These are phyloP conservation scores for Macropis europaea DNA, from an alignment of 2,888 invertebrate species.

Conservation along the genomic window DNA sequence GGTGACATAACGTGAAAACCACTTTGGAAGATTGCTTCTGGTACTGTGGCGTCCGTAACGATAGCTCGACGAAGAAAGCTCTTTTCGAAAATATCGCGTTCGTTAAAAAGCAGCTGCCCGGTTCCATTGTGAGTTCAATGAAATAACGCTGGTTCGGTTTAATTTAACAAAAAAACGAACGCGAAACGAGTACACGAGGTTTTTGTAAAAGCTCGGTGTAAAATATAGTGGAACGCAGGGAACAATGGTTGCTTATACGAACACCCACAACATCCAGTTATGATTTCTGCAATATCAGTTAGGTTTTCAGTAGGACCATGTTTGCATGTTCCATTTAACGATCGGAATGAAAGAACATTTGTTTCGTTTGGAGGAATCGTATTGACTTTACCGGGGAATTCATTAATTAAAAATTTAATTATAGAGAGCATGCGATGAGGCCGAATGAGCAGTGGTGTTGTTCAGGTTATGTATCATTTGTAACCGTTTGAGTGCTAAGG, in stretches of 20 bases:
- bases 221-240: too few relatives aligned
- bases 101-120: constrained; percentile 1
- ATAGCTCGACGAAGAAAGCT: neutral
- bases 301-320: too few relatives aligned
- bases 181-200: too few relatives aligned
- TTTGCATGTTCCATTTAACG: neutral
- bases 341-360: neutral
- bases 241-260: too few relatives aligned
- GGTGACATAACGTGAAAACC: constrained; percentile 16
- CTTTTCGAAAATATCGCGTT: constrained; percentile 13
- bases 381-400: neutral
- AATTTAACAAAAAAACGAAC: neutral
- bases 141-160: neutral
- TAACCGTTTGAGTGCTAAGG: too few relatives aligned
- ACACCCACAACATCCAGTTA: too few relatives aligned
- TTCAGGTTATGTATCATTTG: too few relatives aligned
- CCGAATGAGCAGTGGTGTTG: neutral
- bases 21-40: constrained; percentile 34
- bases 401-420: constrained; percentile 31
- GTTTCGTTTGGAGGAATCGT: neutral
- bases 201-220: too few relatives aligned
- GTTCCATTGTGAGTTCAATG: neutral
- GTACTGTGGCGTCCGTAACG: neutral
- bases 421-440: neutral
- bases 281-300: too few relatives aligned